Percentiles rank a stretch among this genome's conserved stretches.
These are phyloP conservation scores for Ormyrus labotus DNA, from an alignment of 2,888 invertebrate species.

Conservation along the genomic window DNA sequence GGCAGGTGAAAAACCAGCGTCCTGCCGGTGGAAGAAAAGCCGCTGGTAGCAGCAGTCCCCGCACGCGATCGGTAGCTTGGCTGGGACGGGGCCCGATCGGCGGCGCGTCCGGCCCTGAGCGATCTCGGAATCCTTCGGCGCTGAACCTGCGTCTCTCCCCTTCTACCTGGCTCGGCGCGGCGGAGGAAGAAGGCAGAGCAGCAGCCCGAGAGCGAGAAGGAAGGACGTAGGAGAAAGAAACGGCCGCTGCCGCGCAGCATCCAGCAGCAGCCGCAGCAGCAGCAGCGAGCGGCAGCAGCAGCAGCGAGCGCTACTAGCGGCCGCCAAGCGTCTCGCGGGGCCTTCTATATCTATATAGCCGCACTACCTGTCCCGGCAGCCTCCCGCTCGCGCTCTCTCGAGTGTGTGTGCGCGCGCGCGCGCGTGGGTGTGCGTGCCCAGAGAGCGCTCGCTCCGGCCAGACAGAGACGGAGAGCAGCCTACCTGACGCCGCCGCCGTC, in stretches of 20 bases:
- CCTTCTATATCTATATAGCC: conserved; percentile 45
- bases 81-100: too few species aligned
- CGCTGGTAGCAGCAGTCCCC: conserved; percentile 69
- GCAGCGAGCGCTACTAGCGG: conserved; percentile 72
- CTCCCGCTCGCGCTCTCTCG: conserved; percentile 54
- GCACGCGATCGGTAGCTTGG: conserved; percentile 55
- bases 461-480: conserved; percentile 63
- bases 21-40: conserved; percentile 56
- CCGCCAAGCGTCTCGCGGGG: conserved; percentile 64
- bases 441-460: neutral
- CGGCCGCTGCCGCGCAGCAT: conserved; percentile 69
- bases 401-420: conserved; percentile 46
- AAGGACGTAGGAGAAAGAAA: conserved; percentile 57
- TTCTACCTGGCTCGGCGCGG: conserved; percentile 74
- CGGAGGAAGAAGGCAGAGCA: conserved; percentile 54
- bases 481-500: conserved; percentile 73
- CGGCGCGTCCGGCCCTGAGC: too few species aligned
- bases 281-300: too few species aligned
- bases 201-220: conserved; percentile 61
- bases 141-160: conserved; percentile 52
- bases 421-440: conserved; percentile 69
- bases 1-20: conserved; percentile 8
- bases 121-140: conserved; percentile 29
- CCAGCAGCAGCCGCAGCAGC: conserved; percentile 73
- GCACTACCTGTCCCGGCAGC: conserved; percentile 47